Evolutionary conservation across 2,888 invertebrate genomes (phyloP).

Genomic region (Adineta ricciae): DNA sequence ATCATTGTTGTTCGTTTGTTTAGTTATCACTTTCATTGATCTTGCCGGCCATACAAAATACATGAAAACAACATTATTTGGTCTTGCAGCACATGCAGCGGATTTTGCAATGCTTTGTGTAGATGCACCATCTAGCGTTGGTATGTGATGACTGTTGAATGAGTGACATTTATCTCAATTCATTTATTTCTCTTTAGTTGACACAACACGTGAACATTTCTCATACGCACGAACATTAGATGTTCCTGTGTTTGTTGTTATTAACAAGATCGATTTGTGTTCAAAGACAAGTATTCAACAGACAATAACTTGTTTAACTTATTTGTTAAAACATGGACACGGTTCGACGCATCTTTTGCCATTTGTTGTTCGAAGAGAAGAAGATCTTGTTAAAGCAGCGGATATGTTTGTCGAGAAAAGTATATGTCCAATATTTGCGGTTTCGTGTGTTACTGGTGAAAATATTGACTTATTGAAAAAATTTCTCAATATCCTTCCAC

Average conservation of each 20-base stretch:
- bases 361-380: background rate
- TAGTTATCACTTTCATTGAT: constrained; percentile 54
- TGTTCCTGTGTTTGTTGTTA: constrained; percentile 77
- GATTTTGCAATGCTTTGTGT: constrained; percentile 80
- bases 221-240: constrained; percentile 58
- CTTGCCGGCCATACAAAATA: constrained; percentile 91
- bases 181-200: no score
- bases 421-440: constrained; percentile 31
- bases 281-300: constrained; percentile 50
- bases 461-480: constrained; percentile 63
- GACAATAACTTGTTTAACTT: constrained; percentile 39
- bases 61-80: constrained; percentile 83
- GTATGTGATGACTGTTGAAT: constrained; percentile 39
- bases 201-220: constrained; percentile 74
- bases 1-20: background rate
- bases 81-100: constrained; percentile 80
- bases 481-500: constrained; percentile 71
- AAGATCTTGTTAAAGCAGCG: constrained; percentile 27
- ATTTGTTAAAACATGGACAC: constrained; percentile 22
- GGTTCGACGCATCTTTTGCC: constrained; percentile 11
- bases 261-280: constrained; percentile 85
- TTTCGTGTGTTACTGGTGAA: constrained; percentile 31
- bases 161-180: no score
- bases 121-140: constrained; percentile 63
- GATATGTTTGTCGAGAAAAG: constrained; percentile 20